These are phyloP conservation scores for Toxotes chatareus DNA, from an alignment of 2,113 vertebrate species.

Conservation along the genomic window DNA sequence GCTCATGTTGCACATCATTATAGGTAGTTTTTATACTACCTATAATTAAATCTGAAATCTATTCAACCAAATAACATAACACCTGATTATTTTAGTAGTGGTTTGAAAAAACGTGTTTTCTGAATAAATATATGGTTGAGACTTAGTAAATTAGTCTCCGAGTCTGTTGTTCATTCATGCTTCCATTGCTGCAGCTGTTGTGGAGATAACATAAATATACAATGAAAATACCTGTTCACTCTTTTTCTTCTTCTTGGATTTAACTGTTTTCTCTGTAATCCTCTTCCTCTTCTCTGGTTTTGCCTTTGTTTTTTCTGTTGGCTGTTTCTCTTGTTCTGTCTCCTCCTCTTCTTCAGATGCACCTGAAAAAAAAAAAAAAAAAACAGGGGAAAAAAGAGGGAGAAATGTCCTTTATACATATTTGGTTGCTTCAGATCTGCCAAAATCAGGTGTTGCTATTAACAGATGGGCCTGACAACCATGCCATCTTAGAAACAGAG, in stretches of 20 bases:
- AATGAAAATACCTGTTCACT: constrained; percentile 53
- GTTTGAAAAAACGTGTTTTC: neutral
- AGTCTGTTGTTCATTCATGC: too few species aligned
- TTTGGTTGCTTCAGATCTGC: neutral
- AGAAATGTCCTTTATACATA: neutral
- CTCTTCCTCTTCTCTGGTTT: constrained; percentile 76
- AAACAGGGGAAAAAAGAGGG: neutral
- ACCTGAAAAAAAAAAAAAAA: constrained; percentile 53
- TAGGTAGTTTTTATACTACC: too few species aligned
- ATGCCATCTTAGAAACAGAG: neutral
- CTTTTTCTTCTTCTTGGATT: constrained; percentile 78
- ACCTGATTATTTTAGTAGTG: neutral
- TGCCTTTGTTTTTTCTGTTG: constrained; percentile 27
- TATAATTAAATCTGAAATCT: neutral
- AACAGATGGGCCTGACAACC: neutral
- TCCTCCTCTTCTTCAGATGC: constrained; percentile 64
- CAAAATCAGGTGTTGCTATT: neutral
- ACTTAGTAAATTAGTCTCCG: neutral
- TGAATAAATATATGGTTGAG: neutral
- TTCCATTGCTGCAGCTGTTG: neutral
- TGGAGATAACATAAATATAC: neutral
- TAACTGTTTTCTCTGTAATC: constrained; percentile 45
- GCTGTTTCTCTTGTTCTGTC: constrained; percentile 40
- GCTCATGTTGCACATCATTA: neutral
- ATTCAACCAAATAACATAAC: neutral